These are phyloP conservation scores for Lasioglossum albipes DNA, from an alignment of 1,140 invertebrate genomes.

Conservation along the genomic window DNA sequence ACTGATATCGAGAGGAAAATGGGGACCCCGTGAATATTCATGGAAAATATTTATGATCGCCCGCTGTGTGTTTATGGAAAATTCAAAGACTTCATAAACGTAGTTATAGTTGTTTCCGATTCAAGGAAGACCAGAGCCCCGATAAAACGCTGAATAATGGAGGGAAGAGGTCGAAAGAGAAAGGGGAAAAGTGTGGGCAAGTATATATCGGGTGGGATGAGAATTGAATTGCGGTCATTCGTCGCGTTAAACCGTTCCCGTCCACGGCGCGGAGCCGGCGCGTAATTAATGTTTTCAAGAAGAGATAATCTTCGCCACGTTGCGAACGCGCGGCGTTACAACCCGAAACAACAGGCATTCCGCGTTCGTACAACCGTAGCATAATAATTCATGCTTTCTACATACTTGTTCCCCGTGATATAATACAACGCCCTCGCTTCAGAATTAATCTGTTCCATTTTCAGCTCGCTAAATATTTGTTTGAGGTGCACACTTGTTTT, in stretches of 20 bases:
- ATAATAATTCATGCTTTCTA: conserved; percentile 22
- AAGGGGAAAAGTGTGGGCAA: not conserved
- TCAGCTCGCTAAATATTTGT: conserved; percentile 35
- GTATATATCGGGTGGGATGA: not conserved
- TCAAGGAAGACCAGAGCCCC: too few species aligned
- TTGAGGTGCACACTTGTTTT: conserved; percentile 1
- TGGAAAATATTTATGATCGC: too few species aligned
- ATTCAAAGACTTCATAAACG: too few species aligned
- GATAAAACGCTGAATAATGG: too few species aligned
- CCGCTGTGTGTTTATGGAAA: too few species aligned
- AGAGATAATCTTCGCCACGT: not conserved
- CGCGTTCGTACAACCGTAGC: not conserved
- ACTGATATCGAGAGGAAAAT: too few species aligned
- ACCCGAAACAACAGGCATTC: not conserved
- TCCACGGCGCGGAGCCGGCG: too few species aligned
- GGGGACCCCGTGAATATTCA: too few species aligned
- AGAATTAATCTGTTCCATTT: conserved; percentile 43
- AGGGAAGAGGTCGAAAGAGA: too few species aligned
- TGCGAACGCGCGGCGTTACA: not conserved
- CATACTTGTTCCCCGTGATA: not conserved
- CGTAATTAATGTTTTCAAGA: not conserved
- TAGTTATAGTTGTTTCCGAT: too few species aligned
- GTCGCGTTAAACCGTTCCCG: not conserved
- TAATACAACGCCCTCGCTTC: not conserved
- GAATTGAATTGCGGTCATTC: not conserved